Base-by-base conservation (phyloP, 2,888 invertebrate species). In the Bombylius discolor region DNA sequence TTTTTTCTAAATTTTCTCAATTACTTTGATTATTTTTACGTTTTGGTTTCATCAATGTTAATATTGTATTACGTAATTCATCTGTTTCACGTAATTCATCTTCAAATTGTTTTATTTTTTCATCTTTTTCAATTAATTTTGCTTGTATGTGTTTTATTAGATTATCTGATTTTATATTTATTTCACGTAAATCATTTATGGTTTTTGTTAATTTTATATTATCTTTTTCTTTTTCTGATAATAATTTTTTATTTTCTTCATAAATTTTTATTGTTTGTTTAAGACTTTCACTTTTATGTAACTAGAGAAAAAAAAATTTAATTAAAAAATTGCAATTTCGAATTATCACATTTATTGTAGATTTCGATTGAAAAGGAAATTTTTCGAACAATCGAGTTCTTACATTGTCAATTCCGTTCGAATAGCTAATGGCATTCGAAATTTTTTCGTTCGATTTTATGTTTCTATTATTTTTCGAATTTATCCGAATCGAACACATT, bases 11-110 rank as follows among this genome's bases (percentile, higher is more conserved):
- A 23, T 23, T 23, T 23, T 23, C 1, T 2, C 3, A 2, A 23
- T 23, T 23, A 23, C 23, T 23, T 23, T 23, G 23, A 42, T 42
- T 42, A 42, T 11, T 42, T 57, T 72, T 71, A 42, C 72, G 64
- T 55, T 72, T 72, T 9, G 72, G 70, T 57, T 70, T 70, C 73
- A 73, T 73, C 5, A 73, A 63, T 59, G 71, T 71, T 62, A 73
- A 65, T 49, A 73, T 71, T 6, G 71, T 72, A 61, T 71, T 71
- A 34, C 73, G 68, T 62, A 73, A 57, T 55, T 73, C 73, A 58
- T 73, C 73, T 0, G 71, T 71, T 62, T 73, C 73, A 57, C 67
- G 69, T 4, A 70, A 62, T 59, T 73, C 73, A 55, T 62, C 60
- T 60, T 73, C 73, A 31, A 69, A 68, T 55, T 59, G 62, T 32